Evolutionary conservation across 1,140 invertebrate genomes (phyloP).

Genomic region (Stenopsyche tienmushanensis): DNA sequence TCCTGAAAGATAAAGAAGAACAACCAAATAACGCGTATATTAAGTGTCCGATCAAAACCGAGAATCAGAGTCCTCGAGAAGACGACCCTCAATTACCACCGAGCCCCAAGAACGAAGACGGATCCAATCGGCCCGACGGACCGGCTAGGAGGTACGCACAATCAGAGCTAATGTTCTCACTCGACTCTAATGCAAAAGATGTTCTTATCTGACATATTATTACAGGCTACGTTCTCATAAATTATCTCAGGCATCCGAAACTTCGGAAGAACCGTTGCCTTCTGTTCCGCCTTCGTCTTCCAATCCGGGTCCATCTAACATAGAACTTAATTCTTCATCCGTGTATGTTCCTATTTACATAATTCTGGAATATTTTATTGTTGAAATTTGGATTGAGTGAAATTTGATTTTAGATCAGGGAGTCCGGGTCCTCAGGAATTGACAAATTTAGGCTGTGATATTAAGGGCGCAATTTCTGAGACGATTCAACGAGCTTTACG

Average conservation of each 20-base stretch:
- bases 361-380: no score
- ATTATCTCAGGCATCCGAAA: conserved; percentile 14
- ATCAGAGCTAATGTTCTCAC: no score
- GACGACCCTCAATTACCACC: no score
- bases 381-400: no score
- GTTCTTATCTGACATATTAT: no score
- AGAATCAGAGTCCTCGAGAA: conserved; percentile 15
- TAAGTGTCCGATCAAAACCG: conserved; percentile 11
- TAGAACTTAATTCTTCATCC: conserved; percentile 6
- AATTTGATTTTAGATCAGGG: no score
- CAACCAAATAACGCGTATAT: conserved; percentile 3
- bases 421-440: conserved; percentile 12
- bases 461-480: conserved; percentile 24
- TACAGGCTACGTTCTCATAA: conserved; percentile 36
- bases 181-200: no score
- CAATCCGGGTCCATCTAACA: conserved; percentile 9
- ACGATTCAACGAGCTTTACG: conserved; percentile 16
- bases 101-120: conserved; percentile 13
- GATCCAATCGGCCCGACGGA: not conserved
- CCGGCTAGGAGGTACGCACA: conserved; percentile 8
- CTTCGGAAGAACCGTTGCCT: conserved; percentile 9
- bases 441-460: conserved; percentile 7
- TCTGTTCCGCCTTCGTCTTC: conserved; percentile 4
- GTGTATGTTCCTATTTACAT: conserved; percentile 2
- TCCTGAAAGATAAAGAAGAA: conserved; percentile 18